Conservation (phyloP, 2,113 vertebrate species). For the Rhizomys pruinosus region DNA sequence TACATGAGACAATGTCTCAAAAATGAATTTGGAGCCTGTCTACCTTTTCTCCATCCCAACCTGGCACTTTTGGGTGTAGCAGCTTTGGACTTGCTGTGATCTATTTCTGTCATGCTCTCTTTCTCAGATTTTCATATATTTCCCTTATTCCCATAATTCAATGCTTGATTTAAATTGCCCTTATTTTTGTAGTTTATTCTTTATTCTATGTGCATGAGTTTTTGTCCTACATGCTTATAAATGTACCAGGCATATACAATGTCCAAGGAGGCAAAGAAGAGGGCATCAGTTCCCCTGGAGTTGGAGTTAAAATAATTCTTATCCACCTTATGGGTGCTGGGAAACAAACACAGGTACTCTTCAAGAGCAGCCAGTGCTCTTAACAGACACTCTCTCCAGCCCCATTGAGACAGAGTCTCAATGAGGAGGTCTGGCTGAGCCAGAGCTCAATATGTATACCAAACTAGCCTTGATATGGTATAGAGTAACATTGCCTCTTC, state of each 20-base stretch:
- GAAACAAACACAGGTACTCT: too few species aligned
- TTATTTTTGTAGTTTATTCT: too few species aligned
- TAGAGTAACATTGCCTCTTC: not conserved
- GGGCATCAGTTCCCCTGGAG: too few species aligned
- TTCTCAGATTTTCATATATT: not conserved
- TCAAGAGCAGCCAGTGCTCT: not conserved
- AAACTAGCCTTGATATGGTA: not conserved
- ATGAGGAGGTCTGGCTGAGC: not conserved
- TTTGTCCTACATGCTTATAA: too few species aligned
- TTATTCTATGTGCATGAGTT: too few species aligned
- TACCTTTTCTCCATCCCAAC: not conserved
- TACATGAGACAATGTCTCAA: not conserved
- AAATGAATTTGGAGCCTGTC: not conserved
- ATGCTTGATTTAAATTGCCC: not conserved
- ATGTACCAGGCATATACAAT: too few species aligned
- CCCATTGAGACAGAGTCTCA: not conserved
- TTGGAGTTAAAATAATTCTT: too few species aligned
- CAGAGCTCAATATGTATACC: not conserved
- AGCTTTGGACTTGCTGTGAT: not conserved
- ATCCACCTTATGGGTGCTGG: too few species aligned
- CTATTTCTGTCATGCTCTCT: not conserved
- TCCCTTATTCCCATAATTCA: not conserved
- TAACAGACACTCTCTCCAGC: not conserved
- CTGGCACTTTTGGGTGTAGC: fast-evolving
- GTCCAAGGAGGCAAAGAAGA: too few species aligned